These are phyloP conservation scores for Babylonia areolata DNA, from an alignment of 1,140 invertebrate genomes.

Conservation along the genomic window DNA sequence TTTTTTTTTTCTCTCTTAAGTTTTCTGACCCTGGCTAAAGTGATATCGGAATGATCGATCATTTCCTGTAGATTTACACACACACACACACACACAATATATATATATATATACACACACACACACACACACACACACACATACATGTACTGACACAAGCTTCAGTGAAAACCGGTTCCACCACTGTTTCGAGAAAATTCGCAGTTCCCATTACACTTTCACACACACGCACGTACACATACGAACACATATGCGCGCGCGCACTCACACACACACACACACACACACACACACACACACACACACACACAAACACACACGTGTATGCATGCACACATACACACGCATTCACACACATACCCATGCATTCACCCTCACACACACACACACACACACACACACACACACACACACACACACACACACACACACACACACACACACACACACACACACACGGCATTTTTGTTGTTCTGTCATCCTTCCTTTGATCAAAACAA, in stretches of 20 bases:
- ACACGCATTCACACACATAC: neutral
- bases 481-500: no score
- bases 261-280: neutral
- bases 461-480: no score
- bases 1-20: no score
- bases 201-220: no score
- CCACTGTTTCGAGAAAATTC: no score
- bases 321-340: neutral
- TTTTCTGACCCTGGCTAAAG: no score
- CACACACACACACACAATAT: no score
- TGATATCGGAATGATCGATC: no score
- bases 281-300: neutral
- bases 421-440: neutral
- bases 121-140: neutral
- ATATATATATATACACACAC: no score
- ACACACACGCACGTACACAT: neutral
- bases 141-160: no score
- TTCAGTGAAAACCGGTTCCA: no score
- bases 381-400: neutral
- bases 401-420: neutral
- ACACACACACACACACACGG: constrained; percentile 6
- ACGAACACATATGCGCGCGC: neutral
- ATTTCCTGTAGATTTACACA: no score
- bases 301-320: neutral
- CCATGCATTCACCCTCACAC: neutral